phyloP scores from a whole-genome alignment of 2,113 vertebrate genomes.

The Myiagra hebetior region DNA sequence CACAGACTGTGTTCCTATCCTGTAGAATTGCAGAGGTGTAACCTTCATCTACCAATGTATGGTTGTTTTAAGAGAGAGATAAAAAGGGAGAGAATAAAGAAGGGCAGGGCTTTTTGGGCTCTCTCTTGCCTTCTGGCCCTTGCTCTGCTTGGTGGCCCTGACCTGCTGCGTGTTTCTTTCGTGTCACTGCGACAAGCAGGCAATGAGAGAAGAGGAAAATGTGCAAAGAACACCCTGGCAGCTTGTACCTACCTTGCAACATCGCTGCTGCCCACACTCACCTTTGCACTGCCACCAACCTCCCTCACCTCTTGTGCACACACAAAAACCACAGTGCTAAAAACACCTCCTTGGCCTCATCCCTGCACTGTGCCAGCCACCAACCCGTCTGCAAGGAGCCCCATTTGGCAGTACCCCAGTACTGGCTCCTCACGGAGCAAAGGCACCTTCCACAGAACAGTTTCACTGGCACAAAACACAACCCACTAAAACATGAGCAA shows the following conservation, averaged over 20 bases:
- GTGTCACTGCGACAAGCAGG: not conserved
- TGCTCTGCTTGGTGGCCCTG: too few species aligned
- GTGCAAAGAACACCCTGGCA: fast-evolving
- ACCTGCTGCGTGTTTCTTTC: too few species aligned
- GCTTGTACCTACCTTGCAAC: not conserved
- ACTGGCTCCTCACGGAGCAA: not conserved
- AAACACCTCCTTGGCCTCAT: not conserved
- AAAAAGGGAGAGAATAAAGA: too few species aligned
- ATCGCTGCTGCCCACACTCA: not conserved
- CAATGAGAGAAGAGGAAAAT: not conserved
- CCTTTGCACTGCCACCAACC: fast-evolving
- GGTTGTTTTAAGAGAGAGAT: too few species aligned
- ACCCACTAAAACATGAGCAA: fast-evolving
- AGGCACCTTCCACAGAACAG: not conserved
- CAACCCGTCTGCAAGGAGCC: fast-evolving
- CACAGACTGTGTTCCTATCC: too few species aligned
- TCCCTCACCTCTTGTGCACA: fast-evolving
- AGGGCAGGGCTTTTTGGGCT: too few species aligned
- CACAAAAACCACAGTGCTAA: not conserved
- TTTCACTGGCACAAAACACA: not conserved
- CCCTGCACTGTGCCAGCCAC: not conserved
- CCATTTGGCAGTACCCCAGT: fast-evolving
- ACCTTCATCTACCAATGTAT: too few species aligned
- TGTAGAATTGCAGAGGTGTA: too few species aligned
- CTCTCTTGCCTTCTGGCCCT: too few species aligned